Base-by-base conservation (phyloP, 2,888 invertebrate genomes). In the Drosophila mayaguana region DNA sequence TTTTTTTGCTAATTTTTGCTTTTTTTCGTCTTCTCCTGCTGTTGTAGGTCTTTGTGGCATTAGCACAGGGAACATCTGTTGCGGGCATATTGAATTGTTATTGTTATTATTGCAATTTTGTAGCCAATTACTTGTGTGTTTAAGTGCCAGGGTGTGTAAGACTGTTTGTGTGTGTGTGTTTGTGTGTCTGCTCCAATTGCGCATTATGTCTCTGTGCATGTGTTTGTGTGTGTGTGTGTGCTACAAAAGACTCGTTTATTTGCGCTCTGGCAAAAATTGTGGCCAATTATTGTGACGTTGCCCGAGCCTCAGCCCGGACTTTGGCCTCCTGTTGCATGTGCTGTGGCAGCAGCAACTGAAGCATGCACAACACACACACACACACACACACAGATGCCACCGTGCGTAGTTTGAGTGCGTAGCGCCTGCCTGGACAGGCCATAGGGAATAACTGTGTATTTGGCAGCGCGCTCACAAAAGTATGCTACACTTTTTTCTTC, bases 51-150 rank as follows among this genome's bases (percentile, higher is more conserved):
- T 72, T 63, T 57, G 72, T 46, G 66, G 65, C 59, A 64, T 72
- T 63, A 57, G 59, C 51, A 68, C 48, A 38, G 53, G 45, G 45
- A 83, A 79, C 84, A 85, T 81, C 89, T 85, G 84, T 89, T 85
- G 85, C 65, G 69, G 83, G 75, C 88, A 89, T 80, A 86, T 86
- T 88, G 85, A 86, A 86, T 86, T 82, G 88, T 86, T 86, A 89
- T 89, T 88, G 88, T 86, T 89, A 86, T 86, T 74, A 88, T 85
- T 89, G 86, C 89, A 84, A 88, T 85, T 89, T 80, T 89, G 86
- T 89, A 75, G 80, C 84, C 88, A 84, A 84, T 85, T 85, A 79
- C 86, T 79, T 80, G 89, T 70, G 66, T 80, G 78, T 73, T 64
- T 76, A 71, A 63, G 72, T 69, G 66, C 43, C 60, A 38, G 60